phyloP scores from a whole-genome alignment of 2,888 invertebrate genomes.

The Dolichopus griseipennis region DNA sequence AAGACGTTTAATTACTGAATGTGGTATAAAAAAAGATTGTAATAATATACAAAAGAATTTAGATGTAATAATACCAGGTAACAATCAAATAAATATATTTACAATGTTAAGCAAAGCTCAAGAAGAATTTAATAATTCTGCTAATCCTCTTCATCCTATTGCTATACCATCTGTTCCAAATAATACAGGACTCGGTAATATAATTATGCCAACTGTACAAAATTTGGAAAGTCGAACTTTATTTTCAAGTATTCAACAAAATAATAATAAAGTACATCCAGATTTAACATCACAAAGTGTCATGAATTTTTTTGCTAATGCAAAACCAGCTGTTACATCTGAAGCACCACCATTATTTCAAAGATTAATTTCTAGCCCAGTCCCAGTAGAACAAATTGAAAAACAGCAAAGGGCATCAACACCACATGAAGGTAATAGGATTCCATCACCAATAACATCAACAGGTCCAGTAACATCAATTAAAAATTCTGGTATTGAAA shows the following conservation, averaged over 20 bases:
- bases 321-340: conserved; percentile 45
- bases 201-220: neutral
- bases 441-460: conserved; percentile 34
- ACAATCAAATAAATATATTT: conserved; percentile 60
- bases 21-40: conserved; percentile 27
- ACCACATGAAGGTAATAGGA: conserved; percentile 53
- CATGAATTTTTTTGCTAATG: conserved; percentile 72
- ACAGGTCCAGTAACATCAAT: conserved; percentile 16
- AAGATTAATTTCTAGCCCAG: conserved; percentile 59
- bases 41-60: conserved; percentile 9
- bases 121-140: conserved; percentile 65
- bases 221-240: conserved; percentile 8
- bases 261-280: conserved; percentile 33
- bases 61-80: conserved; percentile 8
- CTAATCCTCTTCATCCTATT: conserved; percentile 12
- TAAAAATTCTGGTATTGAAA: conserved; percentile 16
- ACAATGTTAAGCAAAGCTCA: conserved; percentile 85
- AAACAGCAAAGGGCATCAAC: conserved; percentile 74
- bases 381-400: conserved; percentile 80
- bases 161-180: conserved; percentile 26
- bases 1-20: conserved; percentile 60
- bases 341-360: conserved; percentile 62
- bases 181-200: conserved; percentile 25
- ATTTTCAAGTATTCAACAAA: conserved; percentile 10
- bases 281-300: conserved; percentile 74